These are phyloP conservation scores for Rhopilema esculentum DNA, from an alignment of 30 jellyfish, hydroid and myxozoan species.

Conservation along the genomic window DNA sequence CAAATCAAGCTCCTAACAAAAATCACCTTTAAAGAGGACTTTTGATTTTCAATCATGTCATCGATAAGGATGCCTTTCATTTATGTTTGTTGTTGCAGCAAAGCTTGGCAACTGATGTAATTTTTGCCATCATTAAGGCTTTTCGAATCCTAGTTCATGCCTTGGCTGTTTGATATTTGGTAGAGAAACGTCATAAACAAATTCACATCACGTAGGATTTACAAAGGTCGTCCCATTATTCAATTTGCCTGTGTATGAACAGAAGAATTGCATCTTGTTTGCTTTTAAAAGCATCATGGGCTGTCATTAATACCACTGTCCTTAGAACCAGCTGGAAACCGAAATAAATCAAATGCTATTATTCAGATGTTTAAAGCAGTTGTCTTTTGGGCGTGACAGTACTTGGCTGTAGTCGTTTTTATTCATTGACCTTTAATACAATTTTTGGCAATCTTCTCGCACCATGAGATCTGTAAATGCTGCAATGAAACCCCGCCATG, in stretches of 20 bases:
- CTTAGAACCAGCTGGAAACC: not conserved
- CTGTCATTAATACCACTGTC: not conserved
- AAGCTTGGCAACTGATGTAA: too few relatives aligned
- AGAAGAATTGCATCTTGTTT: not conserved
- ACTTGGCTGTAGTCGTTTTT: not conserved
- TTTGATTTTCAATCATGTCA: too few relatives aligned
- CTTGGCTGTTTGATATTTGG: not conserved
- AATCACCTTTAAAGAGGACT: too few relatives aligned
- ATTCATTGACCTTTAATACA: not conserved
- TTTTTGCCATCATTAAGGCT: too few relatives aligned
- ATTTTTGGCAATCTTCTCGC: not conserved
- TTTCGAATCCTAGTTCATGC: too few relatives aligned
- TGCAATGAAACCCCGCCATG: too few relatives aligned
- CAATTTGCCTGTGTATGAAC: not conserved
- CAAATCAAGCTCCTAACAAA: too few relatives aligned
- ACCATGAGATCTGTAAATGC: not conserved
- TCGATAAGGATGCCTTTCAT: not conserved
- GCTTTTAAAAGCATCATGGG: not conserved
- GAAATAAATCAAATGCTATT: not conserved
- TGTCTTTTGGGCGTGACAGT: not conserved
- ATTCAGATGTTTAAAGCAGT: not conserved
- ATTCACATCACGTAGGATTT: not conserved
- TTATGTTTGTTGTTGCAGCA: not conserved
- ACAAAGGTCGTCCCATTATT: not conserved
- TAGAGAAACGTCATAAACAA: not conserved